Conservation (phyloP, 2,797 vertebrate species). For the Falco concolor region DNA sequence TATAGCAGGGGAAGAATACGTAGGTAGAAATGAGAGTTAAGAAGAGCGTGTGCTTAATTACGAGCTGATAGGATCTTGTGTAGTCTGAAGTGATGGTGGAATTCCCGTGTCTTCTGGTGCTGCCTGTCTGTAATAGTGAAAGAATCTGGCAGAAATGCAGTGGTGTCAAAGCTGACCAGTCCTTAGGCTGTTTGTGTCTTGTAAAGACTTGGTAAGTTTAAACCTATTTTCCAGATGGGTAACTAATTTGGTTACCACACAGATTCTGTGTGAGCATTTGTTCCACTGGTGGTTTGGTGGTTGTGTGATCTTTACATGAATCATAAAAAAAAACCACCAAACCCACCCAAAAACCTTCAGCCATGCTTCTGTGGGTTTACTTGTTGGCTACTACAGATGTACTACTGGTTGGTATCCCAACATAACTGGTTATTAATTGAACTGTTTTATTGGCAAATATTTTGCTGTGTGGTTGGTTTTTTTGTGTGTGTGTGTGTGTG, state of each 20-base stretch:
- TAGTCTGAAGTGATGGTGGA: not conserved
- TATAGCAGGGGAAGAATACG: not conserved
- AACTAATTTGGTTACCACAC: accelerated
- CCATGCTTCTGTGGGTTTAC: not conserved
- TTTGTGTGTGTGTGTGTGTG: not conserved
- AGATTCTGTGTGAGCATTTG: not conserved
- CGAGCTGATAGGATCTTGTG: not conserved
- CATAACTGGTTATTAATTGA: not conserved
- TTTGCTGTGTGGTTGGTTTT: not conserved
- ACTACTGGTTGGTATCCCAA: not conserved
- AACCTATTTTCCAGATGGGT: not conserved
- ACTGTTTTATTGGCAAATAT: not conserved
- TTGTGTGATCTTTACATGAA: not conserved
- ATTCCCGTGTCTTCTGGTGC: not conserved
- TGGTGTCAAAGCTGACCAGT: not conserved
- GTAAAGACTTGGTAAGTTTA: not conserved
- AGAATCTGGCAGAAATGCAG: not conserved
- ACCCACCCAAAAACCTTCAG: not conserved
- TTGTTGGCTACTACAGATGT: not conserved
- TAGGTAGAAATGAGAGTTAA: not conserved
- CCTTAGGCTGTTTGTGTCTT: not conserved
- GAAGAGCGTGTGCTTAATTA: not conserved
- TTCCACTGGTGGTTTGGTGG: not conserved
- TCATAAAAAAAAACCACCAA: not conserved
- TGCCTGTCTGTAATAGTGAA: not conserved